These are phyloP conservation scores for Andrena camellia DNA, from an alignment of 2,888 invertebrate species.

Conservation along the genomic window DNA sequence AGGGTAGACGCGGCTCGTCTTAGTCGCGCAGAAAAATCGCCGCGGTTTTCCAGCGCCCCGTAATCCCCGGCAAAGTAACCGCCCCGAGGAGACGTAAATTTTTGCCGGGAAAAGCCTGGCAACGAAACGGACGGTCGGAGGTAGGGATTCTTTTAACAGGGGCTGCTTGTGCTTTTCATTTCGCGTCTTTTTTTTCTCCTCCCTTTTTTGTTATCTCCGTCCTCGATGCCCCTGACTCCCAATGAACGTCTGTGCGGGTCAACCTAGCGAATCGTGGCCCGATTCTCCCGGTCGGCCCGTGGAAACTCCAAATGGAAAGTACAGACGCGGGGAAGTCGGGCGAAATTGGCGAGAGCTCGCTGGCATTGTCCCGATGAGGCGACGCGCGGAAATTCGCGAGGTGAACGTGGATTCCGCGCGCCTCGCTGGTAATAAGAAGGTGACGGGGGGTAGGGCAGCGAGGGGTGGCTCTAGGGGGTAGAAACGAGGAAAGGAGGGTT, in stretches of 20 bases:
- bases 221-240: neutral
- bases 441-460: neutral
- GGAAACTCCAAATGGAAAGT: slow-evolving; percentile 51
- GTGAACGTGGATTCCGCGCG: slow-evolving; percentile 42
- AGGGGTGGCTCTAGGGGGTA: slow-evolving; percentile 39
- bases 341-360: slow-evolving; percentile 45
- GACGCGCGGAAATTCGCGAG: slow-evolving; percentile 53
- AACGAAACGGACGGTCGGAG: neutral
- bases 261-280: slow-evolving; percentile 33
- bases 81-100: slow-evolving; percentile 22
- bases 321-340: slow-evolving; percentile 19
- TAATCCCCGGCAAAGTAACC: slow-evolving; percentile 25
- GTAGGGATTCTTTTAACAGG: neutral
- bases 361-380: slow-evolving; percentile 48
- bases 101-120: slow-evolving; percentile 6
- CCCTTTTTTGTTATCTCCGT: neutral
- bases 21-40: slow-evolving; percentile 20
- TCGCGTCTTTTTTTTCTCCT: neutral
- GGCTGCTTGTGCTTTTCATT: neutral
- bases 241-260: slow-evolving; percentile 26
- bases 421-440: slow-evolving; percentile 46
- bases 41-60: slow-evolving; percentile 4
- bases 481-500: slow-evolving; percentile 48
- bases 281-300: slow-evolving; percentile 26
- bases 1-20: slow-evolving; percentile 4